Conservation (phyloP, 2,888 invertebrate genomes). For the Epinotia ramella region DNA sequence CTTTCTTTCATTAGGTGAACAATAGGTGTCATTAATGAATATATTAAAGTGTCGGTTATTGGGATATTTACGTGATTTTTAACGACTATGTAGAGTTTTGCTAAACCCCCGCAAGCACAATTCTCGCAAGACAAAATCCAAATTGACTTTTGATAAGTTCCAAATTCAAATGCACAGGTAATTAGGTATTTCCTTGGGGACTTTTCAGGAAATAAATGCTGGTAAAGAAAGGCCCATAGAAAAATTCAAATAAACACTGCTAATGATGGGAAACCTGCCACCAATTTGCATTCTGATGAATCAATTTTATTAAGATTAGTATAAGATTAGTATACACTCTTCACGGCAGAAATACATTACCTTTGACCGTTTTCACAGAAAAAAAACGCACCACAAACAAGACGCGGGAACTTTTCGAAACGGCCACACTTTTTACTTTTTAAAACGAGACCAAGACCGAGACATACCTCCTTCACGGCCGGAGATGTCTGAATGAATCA, state of each 20-base stretch:
- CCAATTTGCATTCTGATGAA: not conserved
- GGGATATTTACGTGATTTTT: too few relatives aligned
- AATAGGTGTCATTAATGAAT: too few relatives aligned
- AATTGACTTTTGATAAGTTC: too few relatives aligned
- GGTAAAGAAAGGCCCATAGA: not conserved
- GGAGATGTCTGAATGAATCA: constrained; percentile 26
- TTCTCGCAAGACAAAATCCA: too few relatives aligned
- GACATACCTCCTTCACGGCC: constrained; percentile 24
- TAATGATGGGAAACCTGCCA: not conserved
- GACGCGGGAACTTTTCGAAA: constrained; percentile 27
- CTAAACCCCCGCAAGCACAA: too few relatives aligned
- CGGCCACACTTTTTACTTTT: constrained; percentile 33
- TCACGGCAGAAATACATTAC: not conserved
- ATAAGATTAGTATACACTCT: not conserved
- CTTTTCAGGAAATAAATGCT: not conserved
- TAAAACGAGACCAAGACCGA: constrained; percentile 13
- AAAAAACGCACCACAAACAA: constrained; percentile 10
- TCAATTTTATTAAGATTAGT: not conserved
- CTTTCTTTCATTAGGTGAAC: too few relatives aligned
- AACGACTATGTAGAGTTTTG: too few relatives aligned
- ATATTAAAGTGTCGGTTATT: too few relatives aligned
- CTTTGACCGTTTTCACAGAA: not conserved
- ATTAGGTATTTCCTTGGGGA: not conserved
- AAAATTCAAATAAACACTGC: not conserved
- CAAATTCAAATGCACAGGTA: not conserved